Evolutionary conservation across 2,888 invertebrate species (phyloP).

Genomic region (Drosophila lutescens): DNA sequence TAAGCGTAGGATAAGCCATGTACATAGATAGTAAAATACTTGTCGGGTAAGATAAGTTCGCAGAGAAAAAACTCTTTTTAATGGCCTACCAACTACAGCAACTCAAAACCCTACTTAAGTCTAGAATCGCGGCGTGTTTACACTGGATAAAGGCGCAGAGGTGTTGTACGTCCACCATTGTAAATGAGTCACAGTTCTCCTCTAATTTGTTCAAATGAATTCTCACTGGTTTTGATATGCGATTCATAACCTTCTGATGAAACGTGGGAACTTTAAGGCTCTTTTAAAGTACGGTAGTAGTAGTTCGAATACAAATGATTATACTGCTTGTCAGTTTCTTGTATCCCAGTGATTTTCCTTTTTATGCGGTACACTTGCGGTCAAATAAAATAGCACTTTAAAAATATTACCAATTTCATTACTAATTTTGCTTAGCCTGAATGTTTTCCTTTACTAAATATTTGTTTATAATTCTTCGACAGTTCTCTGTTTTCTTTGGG

Average conservation of each 20-base stretch:
- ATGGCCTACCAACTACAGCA: conserved; percentile 27
- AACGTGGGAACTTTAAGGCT: not conserved
- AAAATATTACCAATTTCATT: not conserved
- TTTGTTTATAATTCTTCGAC: no score
- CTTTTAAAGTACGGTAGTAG: not conserved
- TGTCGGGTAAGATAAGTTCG: conserved; percentile 43
- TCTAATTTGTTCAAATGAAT: conserved; percentile 6
- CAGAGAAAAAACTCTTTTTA: conserved; percentile 29
- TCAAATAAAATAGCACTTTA: conserved; percentile 15
- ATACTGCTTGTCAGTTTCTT: conserved; percentile 1
- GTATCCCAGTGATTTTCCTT: conserved; percentile 5
- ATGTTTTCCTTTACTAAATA: no score
- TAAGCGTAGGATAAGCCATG: conserved; percentile 48
- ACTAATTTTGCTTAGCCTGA: no score
- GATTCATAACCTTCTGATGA: not conserved
- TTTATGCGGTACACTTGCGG: conserved; percentile 15
- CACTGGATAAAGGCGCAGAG: conserved; percentile 10
- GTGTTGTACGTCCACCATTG: not conserved
- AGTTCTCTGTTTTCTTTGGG: no score
- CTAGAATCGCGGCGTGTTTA: conserved; percentile 12
- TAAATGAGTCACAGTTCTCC: conserved; percentile 2
- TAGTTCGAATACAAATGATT: not conserved
- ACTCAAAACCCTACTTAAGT: conserved; percentile 25
- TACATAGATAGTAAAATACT: conserved; percentile 41
- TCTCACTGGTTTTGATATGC: conserved; percentile 4